A percentile compares a stretch with the other conserved stretches of the same genome.
Evolutionary conservation across 1,140 invertebrate genomes (phyloP).

Genomic region (Drosophila biarmipes): DNA sequence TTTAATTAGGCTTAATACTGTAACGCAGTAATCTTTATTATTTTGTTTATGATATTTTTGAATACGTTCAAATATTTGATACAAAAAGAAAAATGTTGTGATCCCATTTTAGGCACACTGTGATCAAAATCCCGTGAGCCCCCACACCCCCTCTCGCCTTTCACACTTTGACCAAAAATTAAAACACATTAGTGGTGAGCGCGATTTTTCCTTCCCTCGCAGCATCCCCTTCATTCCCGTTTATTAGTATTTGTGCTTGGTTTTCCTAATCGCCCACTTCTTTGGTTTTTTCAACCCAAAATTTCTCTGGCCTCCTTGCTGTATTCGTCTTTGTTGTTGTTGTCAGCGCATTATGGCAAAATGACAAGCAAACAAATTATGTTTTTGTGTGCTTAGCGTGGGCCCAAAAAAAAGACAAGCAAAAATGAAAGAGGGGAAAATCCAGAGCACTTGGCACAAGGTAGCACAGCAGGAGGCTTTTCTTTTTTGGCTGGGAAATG

Average conservation of each 20-base stretch:
- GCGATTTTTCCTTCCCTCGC: constrained; percentile 39
- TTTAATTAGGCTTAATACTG: too few species aligned
- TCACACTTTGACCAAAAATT: constrained; percentile 59
- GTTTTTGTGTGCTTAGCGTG: constrained; percentile 75
- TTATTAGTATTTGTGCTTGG: constrained; percentile 61
- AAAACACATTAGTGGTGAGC: constrained; percentile 67
- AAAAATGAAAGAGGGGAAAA: constrained; percentile 20
- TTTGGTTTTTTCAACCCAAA: not conserved
- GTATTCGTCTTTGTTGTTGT: constrained; percentile 41
- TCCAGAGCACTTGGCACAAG: constrained; percentile 57
- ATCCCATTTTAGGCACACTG: too few species aligned
- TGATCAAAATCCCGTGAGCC: not conserved
- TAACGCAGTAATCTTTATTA: too few species aligned
- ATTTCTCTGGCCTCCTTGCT: constrained; percentile 23
- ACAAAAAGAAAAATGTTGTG: too few species aligned
- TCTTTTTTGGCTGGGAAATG: not conserved
- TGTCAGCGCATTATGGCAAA: constrained; percentile 74
- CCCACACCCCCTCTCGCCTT: not conserved
- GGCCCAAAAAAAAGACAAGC: constrained; percentile 31
- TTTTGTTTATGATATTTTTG: too few species aligned
- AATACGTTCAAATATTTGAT: too few species aligned
- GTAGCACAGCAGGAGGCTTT: constrained; percentile 20
- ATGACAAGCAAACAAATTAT: constrained; percentile 81
- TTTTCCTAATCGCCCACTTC: constrained; percentile 28
- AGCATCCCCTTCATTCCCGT: constrained; percentile 21